A percentile compares a stretch with the other conserved stretches of the same genome.
Evolutionary conservation across 2,113 vertebrate genomes (phyloP).

Genomic region (Microtus oregoni): DNA sequence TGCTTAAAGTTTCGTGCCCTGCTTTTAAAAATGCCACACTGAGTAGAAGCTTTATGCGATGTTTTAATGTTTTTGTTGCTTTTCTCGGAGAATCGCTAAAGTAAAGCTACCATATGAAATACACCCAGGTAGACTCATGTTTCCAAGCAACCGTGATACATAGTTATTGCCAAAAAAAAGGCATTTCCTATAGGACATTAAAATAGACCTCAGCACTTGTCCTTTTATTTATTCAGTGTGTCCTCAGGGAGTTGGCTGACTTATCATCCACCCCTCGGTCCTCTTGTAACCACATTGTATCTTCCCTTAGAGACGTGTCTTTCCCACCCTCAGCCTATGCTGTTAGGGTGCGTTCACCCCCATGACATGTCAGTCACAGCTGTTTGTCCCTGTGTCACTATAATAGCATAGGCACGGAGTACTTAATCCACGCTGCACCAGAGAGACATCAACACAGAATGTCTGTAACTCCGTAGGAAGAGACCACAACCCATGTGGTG

Average conservation of each 20-base stretch:
- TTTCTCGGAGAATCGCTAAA: not conserved
- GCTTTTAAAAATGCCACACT: not conserved
- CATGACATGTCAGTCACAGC: not conserved
- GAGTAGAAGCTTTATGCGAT: not conserved
- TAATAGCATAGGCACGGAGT: not conserved
- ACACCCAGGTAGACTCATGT: not conserved
- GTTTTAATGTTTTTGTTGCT: not conserved
- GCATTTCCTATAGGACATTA: not conserved
- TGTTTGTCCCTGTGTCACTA: not conserved
- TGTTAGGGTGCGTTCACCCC: not conserved
- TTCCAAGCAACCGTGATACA: not conserved
- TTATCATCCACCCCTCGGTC: not conserved
- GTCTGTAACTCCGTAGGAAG: not conserved
- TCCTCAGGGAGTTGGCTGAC: not conserved
- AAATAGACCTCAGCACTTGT: not conserved
- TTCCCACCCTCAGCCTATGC: too few species aligned
- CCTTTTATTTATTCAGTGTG: constrained; percentile 10
- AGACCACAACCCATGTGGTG: not conserved
- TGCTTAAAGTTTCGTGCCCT: not conserved
- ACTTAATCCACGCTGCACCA: not conserved
- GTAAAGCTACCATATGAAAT: not conserved
- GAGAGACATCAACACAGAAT: not conserved
- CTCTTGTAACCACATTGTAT: not conserved
- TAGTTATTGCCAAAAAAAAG: not conserved
- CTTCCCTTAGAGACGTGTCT: not conserved